Evolutionary conservation across 2,797 vertebrate genomes (phyloP).

Genomic region (Coluber constrictor): DNA sequence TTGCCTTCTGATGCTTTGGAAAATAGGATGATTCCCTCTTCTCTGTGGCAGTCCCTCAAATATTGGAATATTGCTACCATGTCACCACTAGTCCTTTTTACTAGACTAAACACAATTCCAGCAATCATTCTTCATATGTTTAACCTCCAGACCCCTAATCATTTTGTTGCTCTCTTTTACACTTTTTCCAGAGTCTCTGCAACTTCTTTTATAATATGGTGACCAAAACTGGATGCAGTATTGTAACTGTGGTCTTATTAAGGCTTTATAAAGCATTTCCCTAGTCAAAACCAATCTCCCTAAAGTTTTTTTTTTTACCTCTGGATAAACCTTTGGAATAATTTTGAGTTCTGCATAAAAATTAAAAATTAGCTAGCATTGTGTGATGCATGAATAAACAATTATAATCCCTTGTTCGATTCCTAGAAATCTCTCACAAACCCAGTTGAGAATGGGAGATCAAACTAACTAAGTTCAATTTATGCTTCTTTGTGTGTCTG

Average conservation of each 20-base stretch:
- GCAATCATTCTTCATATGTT: not conserved
- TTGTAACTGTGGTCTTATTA: not conserved
- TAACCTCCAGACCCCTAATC: not conserved
- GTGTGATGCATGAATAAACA: not conserved
- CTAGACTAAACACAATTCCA: not conserved
- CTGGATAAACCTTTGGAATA: not conserved
- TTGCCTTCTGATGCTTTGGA: not conserved
- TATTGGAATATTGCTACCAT: not conserved
- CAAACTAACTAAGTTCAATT: not conserved
- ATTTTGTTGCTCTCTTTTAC: not conserved
- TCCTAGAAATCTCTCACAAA: not conserved
- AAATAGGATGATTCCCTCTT: not conserved
- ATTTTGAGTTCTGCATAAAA: not conserved
- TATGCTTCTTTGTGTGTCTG: not conserved
- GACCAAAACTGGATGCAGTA: not conserved
- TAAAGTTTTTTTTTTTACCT: not conserved
- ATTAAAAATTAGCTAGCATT: not conserved
- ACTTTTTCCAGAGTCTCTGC: not conserved
- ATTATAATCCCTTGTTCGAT: not conserved
- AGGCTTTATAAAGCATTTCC: not conserved
- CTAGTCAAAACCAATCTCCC: not conserved
- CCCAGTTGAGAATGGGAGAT: not conserved
- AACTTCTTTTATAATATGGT: not conserved
- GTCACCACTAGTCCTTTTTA: not conserved
- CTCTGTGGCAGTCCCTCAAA: not conserved